Base-by-base conservation (phyloP, 2,797 vertebrate species). In the Decapterus maruadsi region DNA sequence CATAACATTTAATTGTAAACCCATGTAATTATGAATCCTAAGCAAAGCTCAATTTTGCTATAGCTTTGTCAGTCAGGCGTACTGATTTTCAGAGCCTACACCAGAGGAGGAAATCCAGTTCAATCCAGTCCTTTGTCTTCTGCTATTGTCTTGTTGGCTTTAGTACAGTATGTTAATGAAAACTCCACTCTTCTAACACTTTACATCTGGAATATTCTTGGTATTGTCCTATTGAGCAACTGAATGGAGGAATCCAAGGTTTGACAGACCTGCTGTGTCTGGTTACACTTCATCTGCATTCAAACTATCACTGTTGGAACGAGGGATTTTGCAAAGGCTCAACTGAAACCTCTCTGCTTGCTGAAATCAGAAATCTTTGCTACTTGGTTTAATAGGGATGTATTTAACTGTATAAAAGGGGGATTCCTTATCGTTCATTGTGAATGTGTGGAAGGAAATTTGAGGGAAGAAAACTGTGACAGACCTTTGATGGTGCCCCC, bases 261-360 rank as follows among this genome's bases (percentile, higher is more conserved):
- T 1, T 19, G 29, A 22, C 40, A 22, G 65, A 40, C 20, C 61
- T 31, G 54, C n/a, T 20, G 26, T 11, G 59, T 6, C n/a, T 22
- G 6, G 2, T 54, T 54, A 46, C 31, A 8, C 53, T 69, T 73
- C 43, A 61, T 16, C 59, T 68, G 26, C 1, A 48, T 50, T 54
- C 66, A 54, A 50, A 42, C 63, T 75, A 29, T 50, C 46, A 17
- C 29, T 22, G 55, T 56, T 62, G 0, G 14, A 1, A 8, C 16
- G 34, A 56, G 0, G n/a, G 17, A 43, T 45, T 58, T 55, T 48
- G 31, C 59, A 22, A 69, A 0, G 1, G 0, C 38, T 72, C 57
- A 65, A 26, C 38, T 72, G 70, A 78, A 74, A 54, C 19, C 26
- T 64, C 26, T 31, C 26, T 36, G 58, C 80, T 57, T 20, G 54